A percentile compares a stretch with the other conserved stretches of the same genome.
Evolutionary conservation across 2,113 vertebrate species (phyloP).

Genomic region (Spea multiplicata): DNA sequence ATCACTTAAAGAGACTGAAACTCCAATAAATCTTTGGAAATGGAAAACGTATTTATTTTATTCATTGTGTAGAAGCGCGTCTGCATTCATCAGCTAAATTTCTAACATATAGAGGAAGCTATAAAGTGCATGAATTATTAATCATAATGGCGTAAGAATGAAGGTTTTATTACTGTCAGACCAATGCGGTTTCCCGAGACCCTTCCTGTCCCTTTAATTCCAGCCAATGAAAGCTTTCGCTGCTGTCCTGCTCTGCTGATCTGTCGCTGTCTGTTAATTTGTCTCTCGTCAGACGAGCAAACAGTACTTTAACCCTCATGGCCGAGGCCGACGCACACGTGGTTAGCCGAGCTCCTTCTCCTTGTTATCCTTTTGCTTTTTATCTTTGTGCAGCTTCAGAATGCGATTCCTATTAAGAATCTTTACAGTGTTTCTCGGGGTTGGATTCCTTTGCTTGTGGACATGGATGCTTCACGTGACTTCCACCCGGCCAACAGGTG

Average conservation of each 20-base stretch:
- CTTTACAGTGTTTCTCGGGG: neutral
- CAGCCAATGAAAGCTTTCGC: neutral
- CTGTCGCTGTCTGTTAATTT: neutral
- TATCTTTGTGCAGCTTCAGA: neutral
- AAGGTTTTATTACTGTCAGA: too few species aligned
- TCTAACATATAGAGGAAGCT: too few species aligned
- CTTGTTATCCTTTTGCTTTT: neutral
- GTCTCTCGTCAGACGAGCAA: conserved; percentile 38
- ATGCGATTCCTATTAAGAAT: conserved; percentile 14
- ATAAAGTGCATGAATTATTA: too few species aligned
- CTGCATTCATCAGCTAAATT: too few species aligned
- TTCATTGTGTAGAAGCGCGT: too few species aligned
- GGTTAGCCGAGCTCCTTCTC: neutral
- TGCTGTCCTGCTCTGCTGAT: neutral
- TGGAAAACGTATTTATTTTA: too few species aligned
- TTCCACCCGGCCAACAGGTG: too few species aligned
- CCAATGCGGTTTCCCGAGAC: too few species aligned
- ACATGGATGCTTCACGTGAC: neutral
- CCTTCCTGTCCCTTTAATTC: neutral
- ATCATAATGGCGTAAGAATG: too few species aligned
- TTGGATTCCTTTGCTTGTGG: conserved; percentile 1
- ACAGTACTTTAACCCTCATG: conserved; percentile 56
- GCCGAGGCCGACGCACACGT: neutral
- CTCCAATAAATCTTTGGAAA: too few species aligned
- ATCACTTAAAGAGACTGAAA: too few species aligned